These are phyloP conservation scores for Nymphalis io DNA, from an alignment of 1,140 invertebrate species.

Conservation along the genomic window DNA sequence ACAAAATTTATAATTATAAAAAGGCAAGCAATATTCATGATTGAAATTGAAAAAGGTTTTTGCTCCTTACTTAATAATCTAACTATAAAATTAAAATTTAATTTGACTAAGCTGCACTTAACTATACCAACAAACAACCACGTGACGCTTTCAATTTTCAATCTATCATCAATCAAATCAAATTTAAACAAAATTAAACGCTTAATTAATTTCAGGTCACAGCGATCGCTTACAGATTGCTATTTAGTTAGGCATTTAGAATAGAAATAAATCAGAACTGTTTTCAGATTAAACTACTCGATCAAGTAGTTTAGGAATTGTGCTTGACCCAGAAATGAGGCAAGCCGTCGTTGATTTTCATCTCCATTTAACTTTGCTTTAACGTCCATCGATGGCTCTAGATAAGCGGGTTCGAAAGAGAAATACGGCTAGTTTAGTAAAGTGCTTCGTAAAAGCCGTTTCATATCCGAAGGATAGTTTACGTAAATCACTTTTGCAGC, in stretches of 20 bases:
- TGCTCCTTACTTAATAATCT: neutral
- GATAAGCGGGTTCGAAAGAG: conserved; percentile 32
- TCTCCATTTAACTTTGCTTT: conserved; percentile 35
- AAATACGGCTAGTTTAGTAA: conserved; percentile 29
- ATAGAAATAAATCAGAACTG: conserved; percentile 27
- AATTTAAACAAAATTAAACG: conserved; percentile 20
- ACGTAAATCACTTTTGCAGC: conserved; percentile 20
- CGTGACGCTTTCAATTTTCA: conserved; percentile 9
- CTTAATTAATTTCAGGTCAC: conserved; percentile 19
- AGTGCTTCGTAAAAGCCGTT: conserved; percentile 26
- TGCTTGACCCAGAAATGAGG: conserved; percentile 33
- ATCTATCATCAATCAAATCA: conserved; percentile 15
- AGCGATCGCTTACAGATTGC: conserved; percentile 22
- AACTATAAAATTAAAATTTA: neutral
- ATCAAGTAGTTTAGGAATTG: conserved; percentile 25
- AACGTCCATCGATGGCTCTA: conserved; percentile 30
- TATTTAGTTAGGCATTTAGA: conserved; percentile 27
- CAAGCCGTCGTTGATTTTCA: conserved; percentile 31
- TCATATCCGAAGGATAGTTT: conserved; percentile 26
- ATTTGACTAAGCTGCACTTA: neutral
- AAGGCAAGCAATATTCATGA: too few relatives aligned
- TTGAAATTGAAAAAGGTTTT: too few relatives aligned
- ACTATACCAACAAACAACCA: conserved; percentile 6
- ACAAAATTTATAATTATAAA: too few relatives aligned
- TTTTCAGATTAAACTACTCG: conserved; percentile 28